Base-by-base conservation (phyloP, 2,797 vertebrate genomes). In the Acanthis flammea region DNA sequence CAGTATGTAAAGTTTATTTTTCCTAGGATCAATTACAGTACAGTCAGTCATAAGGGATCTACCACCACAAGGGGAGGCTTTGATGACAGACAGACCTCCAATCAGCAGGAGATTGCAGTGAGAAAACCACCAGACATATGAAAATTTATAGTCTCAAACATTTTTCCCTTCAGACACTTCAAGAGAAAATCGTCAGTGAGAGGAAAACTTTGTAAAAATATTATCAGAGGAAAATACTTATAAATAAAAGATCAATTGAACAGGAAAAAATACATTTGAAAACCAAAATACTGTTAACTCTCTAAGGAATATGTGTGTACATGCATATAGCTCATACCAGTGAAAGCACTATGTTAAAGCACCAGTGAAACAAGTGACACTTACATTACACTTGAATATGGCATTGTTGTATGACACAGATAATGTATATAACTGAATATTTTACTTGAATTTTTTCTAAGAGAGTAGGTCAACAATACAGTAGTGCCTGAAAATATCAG, bases 331-430 rank as follows among this genome's bases (percentile, higher is more conserved):
- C 42, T 57, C 55, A 45, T 7, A 31, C 3, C 45, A 39, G 14
- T 39, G 39, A 39, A 39, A 39, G 39, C 39, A 39, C 39, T 22
- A 23, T 31, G 15, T 57, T 61, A 83, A 78, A 91, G 3, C 16
- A 54, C 24, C 11, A 45, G 18, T 68, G 53, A 88, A 76, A 48
- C 0, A 0, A 39, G 5, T 39, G 44, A 18, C 3, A 2, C 25
- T 62, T 37, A 35, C 3, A 22, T 60, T 83, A 17, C 2, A 12
- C 33, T 60, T 62, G 17, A 10, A 41, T 77, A 48, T 25, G 27
- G 8, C 13, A 27, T 23, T 44, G 13, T 42, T 50, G 1, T 50
- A 41, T 39, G 30, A 10, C 25, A 80, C 5, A 42, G 4, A 60
- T 16, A 44, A 47, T 13, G 9, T 28, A 6, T 14, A 22, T 19